These are phyloP conservation scores for Campoplex nolae DNA, from an alignment of 2,888 invertebrate genomes.

Conservation along the genomic window DNA sequence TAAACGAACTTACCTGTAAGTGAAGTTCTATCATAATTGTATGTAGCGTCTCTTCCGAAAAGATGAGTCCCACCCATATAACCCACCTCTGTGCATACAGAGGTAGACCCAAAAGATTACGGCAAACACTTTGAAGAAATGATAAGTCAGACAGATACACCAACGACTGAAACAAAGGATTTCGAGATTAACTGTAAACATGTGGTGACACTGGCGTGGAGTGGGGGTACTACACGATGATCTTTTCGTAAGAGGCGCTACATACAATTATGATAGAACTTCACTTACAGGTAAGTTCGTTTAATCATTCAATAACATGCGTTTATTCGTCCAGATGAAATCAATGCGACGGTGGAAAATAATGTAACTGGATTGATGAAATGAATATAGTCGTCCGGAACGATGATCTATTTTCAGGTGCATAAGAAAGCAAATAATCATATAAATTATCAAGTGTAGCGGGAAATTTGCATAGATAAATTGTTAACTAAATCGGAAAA, in stretches of 20 bases:
- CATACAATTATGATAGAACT: slow-evolving; percentile 13
- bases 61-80: slow-evolving; percentile 11
- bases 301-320: too few species aligned
- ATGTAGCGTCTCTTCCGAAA: neutral
- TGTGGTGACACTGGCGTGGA: slow-evolving; percentile 2
- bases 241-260: neutral
- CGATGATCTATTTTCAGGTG: too few species aligned
- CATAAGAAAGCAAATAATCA: too few species aligned
- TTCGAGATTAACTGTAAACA: neutral
- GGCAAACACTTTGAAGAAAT: slow-evolving; percentile 25
- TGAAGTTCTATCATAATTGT: slow-evolving; percentile 19
- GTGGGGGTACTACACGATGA: neutral
- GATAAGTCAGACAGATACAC: neutral
- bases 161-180: neutral
- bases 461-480: too few species aligned
- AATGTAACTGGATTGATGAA: too few species aligned
- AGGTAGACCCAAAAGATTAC: slow-evolving; percentile 19
- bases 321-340: too few species aligned
- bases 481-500: too few species aligned
- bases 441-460: too few species aligned
- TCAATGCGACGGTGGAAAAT: too few species aligned
- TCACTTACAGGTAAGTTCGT: slow-evolving; percentile 20
- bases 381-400: too few species aligned
- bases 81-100: neutral
- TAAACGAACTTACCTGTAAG: slow-evolving; percentile 29